These are phyloP conservation scores for Aspidiotus rigidus DNA, from an alignment of 2,888 invertebrate species.

Conservation along the genomic window DNA sequence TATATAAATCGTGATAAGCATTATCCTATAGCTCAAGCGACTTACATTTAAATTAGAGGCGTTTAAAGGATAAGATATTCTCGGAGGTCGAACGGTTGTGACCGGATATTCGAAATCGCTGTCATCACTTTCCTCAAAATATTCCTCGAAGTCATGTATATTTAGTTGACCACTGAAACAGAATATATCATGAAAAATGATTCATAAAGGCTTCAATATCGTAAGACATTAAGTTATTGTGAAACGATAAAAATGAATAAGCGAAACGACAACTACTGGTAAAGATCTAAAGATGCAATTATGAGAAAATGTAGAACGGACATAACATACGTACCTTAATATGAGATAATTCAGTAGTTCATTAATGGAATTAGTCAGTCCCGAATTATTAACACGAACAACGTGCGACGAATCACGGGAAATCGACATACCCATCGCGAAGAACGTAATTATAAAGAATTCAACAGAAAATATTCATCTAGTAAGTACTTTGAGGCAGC, in stretches of 20 bases:
- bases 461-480: too few species aligned
- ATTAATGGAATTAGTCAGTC: constrained; percentile 8
- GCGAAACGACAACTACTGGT: neutral
- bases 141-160: constrained; percentile 10
- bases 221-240: neutral
- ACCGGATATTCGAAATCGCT: constrained; percentile 26
- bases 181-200: too few species aligned
- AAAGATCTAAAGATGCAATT: neutral
- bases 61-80: constrained; percentile 20
- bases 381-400: constrained; percentile 22
- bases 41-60: constrained; percentile 21
- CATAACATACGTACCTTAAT: constrained; percentile 8
- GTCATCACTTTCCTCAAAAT: constrained; percentile 28
- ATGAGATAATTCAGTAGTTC: constrained; percentile 25
- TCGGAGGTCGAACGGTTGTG: constrained; percentile 20
- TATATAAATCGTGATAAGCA: too few species aligned
- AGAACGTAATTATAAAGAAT: neutral
- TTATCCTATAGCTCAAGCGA: neutral
- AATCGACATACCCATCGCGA: constrained; percentile 25
- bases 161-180: constrained; percentile 28
- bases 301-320: neutral
- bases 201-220: neutral
- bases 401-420: constrained; percentile 26
- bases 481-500: too few species aligned
- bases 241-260: neutral